Evolutionary conservation across 30 jellyfish, hydroid and myxozoan species (phyloP), one percentile per base, ranked within the genome.

Genomic region (Calvadosia cruxmelitensis): DNA sequence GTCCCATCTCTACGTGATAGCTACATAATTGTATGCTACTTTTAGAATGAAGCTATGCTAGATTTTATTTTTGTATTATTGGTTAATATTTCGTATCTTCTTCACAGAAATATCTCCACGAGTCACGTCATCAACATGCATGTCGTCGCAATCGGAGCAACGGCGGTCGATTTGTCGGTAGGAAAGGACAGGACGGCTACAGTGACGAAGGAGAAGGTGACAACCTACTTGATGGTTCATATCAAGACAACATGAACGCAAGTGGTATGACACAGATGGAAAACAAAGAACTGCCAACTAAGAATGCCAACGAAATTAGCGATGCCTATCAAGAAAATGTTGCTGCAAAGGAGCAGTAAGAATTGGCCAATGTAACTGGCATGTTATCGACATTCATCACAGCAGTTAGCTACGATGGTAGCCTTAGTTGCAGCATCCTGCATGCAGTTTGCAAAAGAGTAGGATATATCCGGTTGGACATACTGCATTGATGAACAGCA

Each of bases 81-180:
- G n/a, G n/a, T n/a, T n/a, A n/a, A n/a, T n/a, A n/a, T n/a, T 15
- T 32, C n/a, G 20, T 57, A 26, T 64, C 33, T 74, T 34, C 28
- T 67, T 65, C 52, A 26, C 66, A 89, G 98, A 89, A 89, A 81
- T 89, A 89, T 63, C 74, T 89, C 29, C 98, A 89, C 65, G 98
- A 89, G 34, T 89, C 98, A 15, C 90, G 98, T 3, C 98, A 89
- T 52, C 91, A 67, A 72, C 98, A 89, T 69, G 98, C 98, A 3
- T 93, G 93, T 33, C 81, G 98, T 23, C 84, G 98, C 2, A 85
- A 82, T 16, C 79, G 98, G 34, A 89, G 98, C 65, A 82, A 76
- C 72, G 98, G 98, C 42, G 98, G 98, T 10, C 75, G 98, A 25
- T 89, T 89, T 77, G 78, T 84, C 48, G 94, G 98, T 57, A 89